Evolutionary conservation across 2,888 invertebrate species (phyloP), one percentile per base, ranked within the genome.

Genomic region (Automeris io): DNA sequence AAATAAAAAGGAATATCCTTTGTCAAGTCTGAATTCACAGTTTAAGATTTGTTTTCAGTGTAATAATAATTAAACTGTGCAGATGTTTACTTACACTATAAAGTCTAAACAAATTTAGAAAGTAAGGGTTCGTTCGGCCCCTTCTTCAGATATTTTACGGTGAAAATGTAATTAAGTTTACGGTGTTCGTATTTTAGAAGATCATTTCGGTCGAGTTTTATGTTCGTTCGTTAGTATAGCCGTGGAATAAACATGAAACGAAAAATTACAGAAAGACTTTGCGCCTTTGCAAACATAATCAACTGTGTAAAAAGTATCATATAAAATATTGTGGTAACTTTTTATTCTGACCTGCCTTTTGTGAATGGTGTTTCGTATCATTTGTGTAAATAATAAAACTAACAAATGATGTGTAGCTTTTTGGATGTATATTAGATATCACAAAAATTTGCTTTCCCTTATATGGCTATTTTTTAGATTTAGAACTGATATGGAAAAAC

Each of bases 91-190:
- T 23, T 22, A n/a, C 22, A 33, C 37, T 33, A 34, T 34, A 37
- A 41, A 41, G 26, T 35, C 34, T 23, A 32, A 37, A 31, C 37
- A 41, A 31, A 35, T 37, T 33, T 21, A 37, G 29, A 37, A 37
- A 22, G 34, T 33, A 18, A 37, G 35, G 21, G 26, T 6, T 18
- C n/a, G 26, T 6, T 18, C n/a, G 23, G 7, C 18, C n/a, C 18
- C 12, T 16, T 38, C 37, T 35, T 39, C 29, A 41, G 32, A 37
- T 13, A 19, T 16, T 36, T 41, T 38, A 44, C 37, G 45, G 36
- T 31, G 21, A n/a, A 41, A 37, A 18, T 37, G 46, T 46, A 46
- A 47, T 48, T 43, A 42, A 32, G 44, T 50, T 43, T 35, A 42
- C 43, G 37, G 41, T 43, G 43, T 43, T 44, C 29, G 35, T 37